These are phyloP conservation scores for Hipparchia semele DNA, from an alignment of 2,888 invertebrate species.

Conservation along the genomic window DNA sequence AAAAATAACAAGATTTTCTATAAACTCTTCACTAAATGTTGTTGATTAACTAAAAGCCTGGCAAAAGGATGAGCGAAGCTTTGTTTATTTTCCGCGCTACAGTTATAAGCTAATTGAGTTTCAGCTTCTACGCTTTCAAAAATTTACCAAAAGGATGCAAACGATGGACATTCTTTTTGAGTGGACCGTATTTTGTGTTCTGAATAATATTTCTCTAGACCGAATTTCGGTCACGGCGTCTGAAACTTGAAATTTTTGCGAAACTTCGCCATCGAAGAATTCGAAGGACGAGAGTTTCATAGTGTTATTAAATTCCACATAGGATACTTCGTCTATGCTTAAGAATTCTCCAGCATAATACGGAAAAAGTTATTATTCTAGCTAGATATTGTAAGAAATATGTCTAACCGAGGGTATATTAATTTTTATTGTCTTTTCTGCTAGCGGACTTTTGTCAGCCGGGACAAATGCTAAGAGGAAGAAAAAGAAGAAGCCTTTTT, in stretches of 20 bases:
- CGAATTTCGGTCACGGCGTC: too few relatives aligned
- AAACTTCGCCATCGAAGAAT: background rate
- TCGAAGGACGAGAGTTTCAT: slow-evolving; percentile 15
- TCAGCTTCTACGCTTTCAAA: slow-evolving; percentile 18
- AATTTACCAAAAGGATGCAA: slow-evolving; percentile 15
- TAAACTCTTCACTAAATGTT: slow-evolving; percentile 14
- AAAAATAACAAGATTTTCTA: background rate
- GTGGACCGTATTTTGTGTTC: background rate
- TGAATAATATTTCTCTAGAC: background rate
- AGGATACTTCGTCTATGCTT: background rate
- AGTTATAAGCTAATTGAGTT: slow-evolving; percentile 28
- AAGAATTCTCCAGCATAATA: background rate
- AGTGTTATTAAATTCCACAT: slow-evolving; percentile 29
- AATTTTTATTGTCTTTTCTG: background rate
- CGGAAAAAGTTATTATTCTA: background rate
- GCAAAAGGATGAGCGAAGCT: slow-evolving; percentile 6
- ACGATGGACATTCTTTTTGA: slow-evolving; percentile 7
- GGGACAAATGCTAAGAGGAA: too few relatives aligned
- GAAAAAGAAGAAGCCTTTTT: background rate
- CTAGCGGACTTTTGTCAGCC: too few relatives aligned
- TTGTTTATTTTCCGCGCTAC: slow-evolving; percentile 24
- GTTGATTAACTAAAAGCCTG: slow-evolving; percentile 10
- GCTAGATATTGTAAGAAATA: slow-evolving; percentile 1
- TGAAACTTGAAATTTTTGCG: background rate
- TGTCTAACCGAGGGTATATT: background rate